Evolutionary conservation across 2,113 vertebrate genomes (phyloP).

Genomic region (Murina feae): DNA sequence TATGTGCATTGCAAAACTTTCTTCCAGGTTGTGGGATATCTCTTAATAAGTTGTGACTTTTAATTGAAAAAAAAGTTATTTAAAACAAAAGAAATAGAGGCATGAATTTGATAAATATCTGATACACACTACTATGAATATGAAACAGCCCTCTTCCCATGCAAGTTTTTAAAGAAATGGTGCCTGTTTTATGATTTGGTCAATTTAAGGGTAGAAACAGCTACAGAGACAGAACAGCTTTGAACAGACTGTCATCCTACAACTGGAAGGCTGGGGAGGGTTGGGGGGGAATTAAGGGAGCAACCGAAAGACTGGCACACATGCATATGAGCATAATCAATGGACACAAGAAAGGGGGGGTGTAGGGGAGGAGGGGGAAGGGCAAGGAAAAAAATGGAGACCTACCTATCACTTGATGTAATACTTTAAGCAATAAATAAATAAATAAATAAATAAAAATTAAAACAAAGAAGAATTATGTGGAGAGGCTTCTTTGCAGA

Average conservation of each 20-base stretch:
- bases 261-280: no score
- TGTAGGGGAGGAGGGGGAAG: no score
- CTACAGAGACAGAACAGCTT: no score
- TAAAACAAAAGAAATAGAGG: not conserved
- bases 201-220: not conserved
- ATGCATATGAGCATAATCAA: no score
- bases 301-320: no score
- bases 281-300: no score
- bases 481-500: not conserved
- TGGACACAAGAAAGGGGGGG: no score
- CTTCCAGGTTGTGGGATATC: not conserved
- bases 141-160: not conserved
- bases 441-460: no score
- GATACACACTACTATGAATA: not conserved
- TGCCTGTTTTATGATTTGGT: not conserved
- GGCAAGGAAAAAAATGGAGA: no score
- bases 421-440: no score
- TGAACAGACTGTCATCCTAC: no score
- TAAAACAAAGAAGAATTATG: not conserved
- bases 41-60: slow-evolving; percentile 17
- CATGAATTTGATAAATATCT: not conserved
- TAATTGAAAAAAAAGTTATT: not conserved
- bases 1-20: not conserved
- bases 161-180: not conserved
- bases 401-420: no score